A percentile compares a stretch with the other conserved stretches of the same genome.
phyloP scores from a whole-genome alignment of 2,113 vertebrate genomes.

The Lates calcarifer region DNA sequence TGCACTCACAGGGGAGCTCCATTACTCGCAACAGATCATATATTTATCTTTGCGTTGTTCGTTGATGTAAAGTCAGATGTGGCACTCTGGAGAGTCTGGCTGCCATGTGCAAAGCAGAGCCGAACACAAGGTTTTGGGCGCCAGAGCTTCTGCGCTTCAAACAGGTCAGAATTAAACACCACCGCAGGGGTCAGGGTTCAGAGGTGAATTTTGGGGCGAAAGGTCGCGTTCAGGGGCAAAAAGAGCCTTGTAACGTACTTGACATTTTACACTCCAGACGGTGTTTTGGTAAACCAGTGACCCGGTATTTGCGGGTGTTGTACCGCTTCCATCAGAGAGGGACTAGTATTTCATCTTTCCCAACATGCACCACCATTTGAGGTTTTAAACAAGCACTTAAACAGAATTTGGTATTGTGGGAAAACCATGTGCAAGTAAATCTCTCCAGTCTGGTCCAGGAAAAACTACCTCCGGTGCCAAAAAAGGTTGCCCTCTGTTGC shows the following conservation, averaged over 20 bases:
- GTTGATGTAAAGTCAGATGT: slow-evolving; percentile 50
- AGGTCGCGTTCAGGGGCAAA: slow-evolving; percentile 28
- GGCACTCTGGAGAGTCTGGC: slow-evolving; percentile 64
- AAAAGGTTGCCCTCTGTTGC: slow-evolving; percentile 63
- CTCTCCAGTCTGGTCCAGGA: slow-evolving; percentile 65
- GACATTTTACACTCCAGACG: slow-evolving; percentile 50
- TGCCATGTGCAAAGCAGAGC: slow-evolving; percentile 70
- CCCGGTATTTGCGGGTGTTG: slow-evolving; percentile 52
- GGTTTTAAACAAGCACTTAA: slow-evolving; percentile 70
- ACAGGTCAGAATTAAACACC: slow-evolving; percentile 57
- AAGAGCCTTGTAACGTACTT: slow-evolving; percentile 21
- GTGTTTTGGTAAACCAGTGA: slow-evolving; percentile 64
- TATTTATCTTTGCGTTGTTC: slow-evolving; percentile 55
- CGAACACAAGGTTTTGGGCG: slow-evolving; percentile 36
- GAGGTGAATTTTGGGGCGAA: slow-evolving; percentile 49
- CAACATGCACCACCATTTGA: slow-evolving; percentile 61
- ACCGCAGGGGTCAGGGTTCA: slow-evolving; percentile 54
- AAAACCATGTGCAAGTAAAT: slow-evolving; percentile 69
- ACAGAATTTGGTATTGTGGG: slow-evolving; percentile 71
- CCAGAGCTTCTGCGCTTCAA: slow-evolving; percentile 34
- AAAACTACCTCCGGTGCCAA: slow-evolving; percentile 61
- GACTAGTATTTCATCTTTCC: slow-evolving; percentile 70
- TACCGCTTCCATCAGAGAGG: slow-evolving; percentile 30
- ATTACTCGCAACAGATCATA: slow-evolving; percentile 60
- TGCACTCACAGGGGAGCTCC: slow-evolving; percentile 35